Evolutionary conservation across 2,797 vertebrate genomes (phyloP), one percentile per base, ranked within the genome.

Genomic region (Discoglossus pictus): DNA sequence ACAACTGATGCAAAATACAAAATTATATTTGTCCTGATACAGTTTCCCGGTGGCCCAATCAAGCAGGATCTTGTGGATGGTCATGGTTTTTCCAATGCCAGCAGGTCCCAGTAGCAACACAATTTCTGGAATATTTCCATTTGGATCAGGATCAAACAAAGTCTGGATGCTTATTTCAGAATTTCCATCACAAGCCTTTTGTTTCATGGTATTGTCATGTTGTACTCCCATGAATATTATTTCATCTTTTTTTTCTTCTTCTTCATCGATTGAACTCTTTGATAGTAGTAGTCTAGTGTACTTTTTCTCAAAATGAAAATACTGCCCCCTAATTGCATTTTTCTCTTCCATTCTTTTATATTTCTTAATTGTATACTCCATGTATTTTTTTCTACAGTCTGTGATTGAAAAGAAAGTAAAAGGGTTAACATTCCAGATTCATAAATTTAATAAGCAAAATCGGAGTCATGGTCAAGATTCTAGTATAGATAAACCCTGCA

Each of bases 1-100:
- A n/a, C n/a, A n/a, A n/a, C n/a, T n/a, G n/a, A n/a, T n/a, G n/a
- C n/a, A n/a, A n/a, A n/a, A n/a, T n/a, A n/a, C n/a, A n/a, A n/a
- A n/a, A n/a, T n/a, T n/a, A n/a, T n/a, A n/a, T n/a, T n/a, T n/a
- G n/a, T n/a, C n/a, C n/a, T n/a, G n/a, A n/a, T n/a, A n/a, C n/a
- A n/a, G n/a, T n/a, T n/a, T n/a, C n/a, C n/a, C n/a, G n/a, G n/a
- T n/a, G n/a, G n/a, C n/a, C n/a, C n/a, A n/a, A n/a, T n/a, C n/a
- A n/a, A 50, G 21, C 76, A 84, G 40, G 61, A 77, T 25, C 52
- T 75, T 72, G 47, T 62, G 75, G 1, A 77, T 64, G 0, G 51
- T 27, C 0, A 4, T 43, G 0, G 82, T 87, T 54, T 85, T 85
- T 7, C 83, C 82, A 3, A 76, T 70, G 0, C 82, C 79, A 0